Conservation (phyloP, 2,113 vertebrate genomes). For the Ictalurus punctatus region DNA sequence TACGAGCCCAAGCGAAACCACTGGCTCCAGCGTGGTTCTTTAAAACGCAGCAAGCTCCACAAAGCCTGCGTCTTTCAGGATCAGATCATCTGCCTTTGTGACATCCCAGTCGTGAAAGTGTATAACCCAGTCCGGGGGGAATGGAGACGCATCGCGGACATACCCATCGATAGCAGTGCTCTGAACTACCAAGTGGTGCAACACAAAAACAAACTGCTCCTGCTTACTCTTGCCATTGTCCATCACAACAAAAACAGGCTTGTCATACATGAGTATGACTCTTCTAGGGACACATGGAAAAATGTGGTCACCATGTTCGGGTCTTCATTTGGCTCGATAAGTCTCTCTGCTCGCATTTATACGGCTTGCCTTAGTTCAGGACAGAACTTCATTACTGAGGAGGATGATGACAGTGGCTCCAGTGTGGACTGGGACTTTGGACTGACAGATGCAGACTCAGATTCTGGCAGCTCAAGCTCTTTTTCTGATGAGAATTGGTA, state of each 20-base stretch:
- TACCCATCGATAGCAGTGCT: slow-evolving; percentile 80
- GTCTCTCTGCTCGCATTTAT: slow-evolving; percentile 82
- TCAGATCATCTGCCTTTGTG: slow-evolving; percentile 85
- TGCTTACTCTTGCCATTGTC: slow-evolving; percentile 80
- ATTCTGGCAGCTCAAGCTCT: slow-evolving; percentile 84
- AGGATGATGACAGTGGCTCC: slow-evolving; percentile 85
- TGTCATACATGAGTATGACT: slow-evolving; percentile 83
- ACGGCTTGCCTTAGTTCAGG: slow-evolving; percentile 80
- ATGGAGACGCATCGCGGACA: slow-evolving; percentile 80
- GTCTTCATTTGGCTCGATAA: slow-evolving; percentile 78
- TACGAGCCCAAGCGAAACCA: slow-evolving; percentile 82
- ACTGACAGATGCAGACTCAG: slow-evolving; percentile 80
- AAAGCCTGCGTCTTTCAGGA: slow-evolving; percentile 86
- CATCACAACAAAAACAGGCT: slow-evolving; percentile 86
- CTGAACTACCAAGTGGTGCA: slow-evolving; percentile 84
- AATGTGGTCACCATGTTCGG: slow-evolving; percentile 82
- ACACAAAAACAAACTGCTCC: slow-evolving; percentile 77
- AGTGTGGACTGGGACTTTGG: slow-evolving; percentile 87
- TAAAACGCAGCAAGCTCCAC: slow-evolving; percentile 82
- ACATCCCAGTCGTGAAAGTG: slow-evolving; percentile 83
- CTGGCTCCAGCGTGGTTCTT: slow-evolving; percentile 83
- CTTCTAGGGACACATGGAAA: slow-evolving; percentile 76
- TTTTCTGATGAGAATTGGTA: slow-evolving; percentile 84
- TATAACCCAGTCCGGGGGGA: slow-evolving; percentile 83
- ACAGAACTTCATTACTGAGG: slow-evolving; percentile 82